Evolutionary conservation across 2,113 vertebrate genomes (phyloP).

Genomic region (Tachysurus vachellii): DNA sequence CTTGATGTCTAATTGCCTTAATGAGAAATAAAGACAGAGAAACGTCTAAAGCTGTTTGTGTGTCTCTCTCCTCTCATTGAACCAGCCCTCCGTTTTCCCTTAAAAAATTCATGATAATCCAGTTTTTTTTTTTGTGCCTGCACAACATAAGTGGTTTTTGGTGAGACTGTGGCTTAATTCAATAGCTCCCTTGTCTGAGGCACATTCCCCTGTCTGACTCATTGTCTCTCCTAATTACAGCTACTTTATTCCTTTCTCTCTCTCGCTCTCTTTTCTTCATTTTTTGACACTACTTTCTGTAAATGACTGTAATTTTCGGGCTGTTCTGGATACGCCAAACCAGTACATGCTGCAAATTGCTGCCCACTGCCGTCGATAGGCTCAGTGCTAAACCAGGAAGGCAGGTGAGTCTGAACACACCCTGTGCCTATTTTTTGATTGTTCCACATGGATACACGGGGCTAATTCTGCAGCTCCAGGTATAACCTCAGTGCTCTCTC

Average conservation of each 20-base stretch:
- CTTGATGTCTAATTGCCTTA: conserved; percentile 62
- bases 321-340: conserved; percentile 11
- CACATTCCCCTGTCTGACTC: background rate
- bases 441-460: conserved; percentile 36
- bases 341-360: background rate
- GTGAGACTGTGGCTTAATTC: conserved; percentile 32
- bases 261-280: conserved; percentile 2
- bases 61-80: conserved; percentile 11
- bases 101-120: background rate
- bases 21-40: background rate
- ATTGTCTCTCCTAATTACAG: conserved; percentile 48
- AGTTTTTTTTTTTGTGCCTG: background rate
- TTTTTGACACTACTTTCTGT: conserved; percentile 30
- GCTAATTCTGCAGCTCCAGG: conserved; percentile 37
- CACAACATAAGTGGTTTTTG: background rate
- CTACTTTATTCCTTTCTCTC: background rate
- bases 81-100: background rate
- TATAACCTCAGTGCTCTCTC: conserved; percentile 38
- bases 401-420: conserved; percentile 31
- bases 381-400: conserved; percentile 15
- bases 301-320: conserved; percentile 44
- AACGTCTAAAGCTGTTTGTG: background rate
- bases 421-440: conserved; percentile 31
- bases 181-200: conserved; percentile 30
- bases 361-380: background rate